Evolutionary conservation across 2,113 vertebrate genomes (phyloP), one percentile per base, ranked within the genome.

Genomic region (Caretta caretta): DNA sequence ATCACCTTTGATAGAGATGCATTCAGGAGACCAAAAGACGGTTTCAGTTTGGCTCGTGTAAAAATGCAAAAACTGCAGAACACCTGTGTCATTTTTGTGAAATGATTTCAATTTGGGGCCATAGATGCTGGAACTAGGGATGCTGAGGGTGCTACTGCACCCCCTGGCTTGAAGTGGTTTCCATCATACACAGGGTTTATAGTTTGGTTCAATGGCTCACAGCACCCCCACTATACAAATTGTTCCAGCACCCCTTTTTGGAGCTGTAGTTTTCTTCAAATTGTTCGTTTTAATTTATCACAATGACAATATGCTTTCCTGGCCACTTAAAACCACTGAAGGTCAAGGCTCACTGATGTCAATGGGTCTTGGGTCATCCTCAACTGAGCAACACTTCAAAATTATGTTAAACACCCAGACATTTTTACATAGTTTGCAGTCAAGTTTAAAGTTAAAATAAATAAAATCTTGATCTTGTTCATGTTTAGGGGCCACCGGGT

Each of bases 401-500:
- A n/a, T 2, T 0, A 69, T 76, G n/a, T 31, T 90, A 48, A 80
- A 92, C 22, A 57, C 83, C 29, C 29, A 79, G 89, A 42, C 48
- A 51, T 84, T 88, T 24, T 95, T 5, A 16, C 16, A 2, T 87
- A 88, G 13, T 93, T n/a, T 91, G 14, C 86, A 62, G 87, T 27
- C 22, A 88, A 46, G 65, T 53, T 82, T 90, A 87, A 87, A 91
- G 3, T 75, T 19, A 80, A 84, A 88, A 94, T 56, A 84, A 96
- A 81, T 96, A 89, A 96, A 91, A 57, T 89, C n/a, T 92, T 69
- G 14, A 54, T 96, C 31, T 95, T 95, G 9, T 96, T 94, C 90
- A 27, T 42, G 35, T 97, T 78, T 93, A 99, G 99, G 99, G 99
- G 94, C 94, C 87, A 12, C 87, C 98, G 65, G 99, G 99, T 86